phyloP scores from a whole-genome alignment of 37 sponge, comb jelly and placozoan genomes.

The Corticium candelabrum region DNA sequence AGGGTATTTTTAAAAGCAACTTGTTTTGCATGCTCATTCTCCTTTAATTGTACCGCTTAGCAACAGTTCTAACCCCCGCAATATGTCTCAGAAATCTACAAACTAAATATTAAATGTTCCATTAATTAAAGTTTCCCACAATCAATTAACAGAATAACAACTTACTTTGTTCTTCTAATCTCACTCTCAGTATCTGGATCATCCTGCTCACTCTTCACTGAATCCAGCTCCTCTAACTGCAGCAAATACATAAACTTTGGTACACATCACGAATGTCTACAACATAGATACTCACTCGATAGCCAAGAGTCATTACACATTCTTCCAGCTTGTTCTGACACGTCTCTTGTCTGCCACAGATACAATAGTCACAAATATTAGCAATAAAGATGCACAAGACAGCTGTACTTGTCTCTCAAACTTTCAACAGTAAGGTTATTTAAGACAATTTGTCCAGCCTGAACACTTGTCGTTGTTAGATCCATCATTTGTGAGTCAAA shows the following conservation, averaged over 20 bases:
- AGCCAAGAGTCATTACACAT: not conserved
- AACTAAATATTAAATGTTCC: no score
- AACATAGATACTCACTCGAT: not conserved
- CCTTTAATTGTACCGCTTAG: no score
- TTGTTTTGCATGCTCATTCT: no score
- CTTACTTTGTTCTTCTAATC: not conserved
- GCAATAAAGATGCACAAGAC: not conserved
- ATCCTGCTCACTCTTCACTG: no score
- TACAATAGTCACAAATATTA: not conserved
- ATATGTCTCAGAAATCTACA: no score
- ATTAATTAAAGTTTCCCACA: no score
- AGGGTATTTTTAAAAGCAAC: no score
- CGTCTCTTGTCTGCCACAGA: not conserved
- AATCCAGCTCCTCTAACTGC: no score
- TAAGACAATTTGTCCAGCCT: not conserved
- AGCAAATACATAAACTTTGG: no score
- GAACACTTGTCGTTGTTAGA: not conserved
- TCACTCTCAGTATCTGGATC: not conserved
- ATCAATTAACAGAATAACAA: not conserved
- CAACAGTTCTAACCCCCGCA: no score
- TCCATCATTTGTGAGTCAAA: not conserved
- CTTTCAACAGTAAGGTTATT: not conserved
- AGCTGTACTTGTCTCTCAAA: not conserved
- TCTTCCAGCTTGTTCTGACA: not conserved
- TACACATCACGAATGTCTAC: no score